Base-by-base conservation (phyloP, 2,888 invertebrate genomes). In the Eupeodes luniger region DNA sequence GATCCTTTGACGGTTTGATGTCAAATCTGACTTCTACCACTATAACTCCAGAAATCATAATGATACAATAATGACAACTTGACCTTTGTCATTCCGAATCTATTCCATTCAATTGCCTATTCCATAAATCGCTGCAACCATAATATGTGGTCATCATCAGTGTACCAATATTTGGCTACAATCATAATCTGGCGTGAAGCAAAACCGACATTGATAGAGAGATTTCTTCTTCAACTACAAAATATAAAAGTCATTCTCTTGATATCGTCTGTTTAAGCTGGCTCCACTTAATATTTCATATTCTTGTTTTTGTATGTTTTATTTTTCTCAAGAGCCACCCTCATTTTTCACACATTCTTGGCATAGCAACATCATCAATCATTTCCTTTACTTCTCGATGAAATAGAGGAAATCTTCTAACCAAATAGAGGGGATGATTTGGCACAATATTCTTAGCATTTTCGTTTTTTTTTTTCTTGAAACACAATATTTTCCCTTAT, bases 361-460 rank as follows among this genome's bases (percentile, higher is more conserved):
- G 44, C 59, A 51, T 75, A 51, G 27, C 14, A 40, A 55, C 19
- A 70, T 83, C 83, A 87, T 87, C 87, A 87, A 87, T 87, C 87
- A 87, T 51, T 79, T 70, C n/a, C 47, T 36, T 57, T 62, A 34
- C 16, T 19, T 27, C 0, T 57, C 14, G 9, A 81, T 40, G 40
- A 40, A 40, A 40, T 27, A 2, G 61, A 51, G 61, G 40, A 69
- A 64, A 47, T 36, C 57, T 66, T 81, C 75, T 76, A 49, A 49
- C 40, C 40, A 40, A 7, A 40, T 40, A 64, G 69, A 79, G 44
- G 74, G 75, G 16, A 82, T 86, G 78, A 86, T 79, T 62, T 49
- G 36, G 76, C 85, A 75, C 0, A 69, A 70, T 55, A 44, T 70
- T 40, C n/a, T 40, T 55, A 7, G 40, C 55, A 44, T 55, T 61